phyloP scores from a whole-genome alignment of 2,888 invertebrate species.

The Lagria hirta region DNA sequence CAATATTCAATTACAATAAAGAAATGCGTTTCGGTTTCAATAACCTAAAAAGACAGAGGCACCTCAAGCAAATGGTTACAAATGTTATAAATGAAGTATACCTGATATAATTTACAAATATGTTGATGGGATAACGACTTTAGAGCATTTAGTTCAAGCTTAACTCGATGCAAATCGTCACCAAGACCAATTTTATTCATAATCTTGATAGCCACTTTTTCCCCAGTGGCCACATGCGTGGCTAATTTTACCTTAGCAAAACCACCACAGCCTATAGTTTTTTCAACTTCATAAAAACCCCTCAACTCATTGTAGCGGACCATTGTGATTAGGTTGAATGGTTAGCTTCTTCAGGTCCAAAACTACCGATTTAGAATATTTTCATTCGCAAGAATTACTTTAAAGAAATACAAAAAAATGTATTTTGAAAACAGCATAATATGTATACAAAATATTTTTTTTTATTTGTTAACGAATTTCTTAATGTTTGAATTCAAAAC shows the following conservation, averaged over 20 bases:
- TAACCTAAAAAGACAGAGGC: slow-evolving; percentile 55
- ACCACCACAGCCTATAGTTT: slow-evolving; percentile 74
- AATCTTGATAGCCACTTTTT: slow-evolving; percentile 81
- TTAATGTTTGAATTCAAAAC: too few species aligned
- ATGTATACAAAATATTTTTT: too few species aligned
- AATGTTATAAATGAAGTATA: slow-evolving; percentile 21
- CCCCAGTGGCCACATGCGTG: slow-evolving; percentile 74
- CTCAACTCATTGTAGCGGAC: slow-evolving; percentile 59
- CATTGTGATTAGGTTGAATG: slow-evolving; percentile 55
- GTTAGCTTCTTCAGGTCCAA: neutral
- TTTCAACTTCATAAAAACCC: slow-evolving; percentile 66
- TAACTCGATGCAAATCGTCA: slow-evolving; percentile 71
- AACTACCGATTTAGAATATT: too few species aligned
- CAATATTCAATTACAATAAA: slow-evolving; percentile 83
- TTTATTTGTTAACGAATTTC: too few species aligned
- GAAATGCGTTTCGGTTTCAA: slow-evolving; percentile 73
- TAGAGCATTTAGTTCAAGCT: slow-evolving; percentile 72
- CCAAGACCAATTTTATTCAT: slow-evolving; percentile 75
- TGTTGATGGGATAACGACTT: slow-evolving; percentile 70
- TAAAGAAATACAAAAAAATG: too few species aligned
- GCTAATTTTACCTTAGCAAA: slow-evolving; percentile 82
- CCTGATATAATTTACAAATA: slow-evolving; percentile 76
- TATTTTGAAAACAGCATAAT: too few species aligned
- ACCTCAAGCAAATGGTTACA: slow-evolving; percentile 2
- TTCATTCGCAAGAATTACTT: too few species aligned